Conservation (phyloP, 2,888 invertebrate species). For the Athalia circularis region DNA sequence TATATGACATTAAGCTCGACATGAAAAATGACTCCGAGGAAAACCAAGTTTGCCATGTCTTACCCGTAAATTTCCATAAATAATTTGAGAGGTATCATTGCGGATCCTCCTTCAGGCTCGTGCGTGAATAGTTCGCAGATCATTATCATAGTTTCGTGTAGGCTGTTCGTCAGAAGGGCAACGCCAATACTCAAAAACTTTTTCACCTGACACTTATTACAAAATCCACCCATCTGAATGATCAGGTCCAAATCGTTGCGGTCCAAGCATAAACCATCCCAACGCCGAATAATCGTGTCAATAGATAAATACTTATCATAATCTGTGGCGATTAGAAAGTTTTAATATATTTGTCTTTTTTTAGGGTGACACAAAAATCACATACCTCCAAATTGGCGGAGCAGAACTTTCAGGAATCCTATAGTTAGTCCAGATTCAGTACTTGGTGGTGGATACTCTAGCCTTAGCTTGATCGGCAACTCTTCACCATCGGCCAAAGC, state of each 20-base stretch:
- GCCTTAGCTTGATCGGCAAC: constrained; percentile 87
- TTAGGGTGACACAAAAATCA: not conserved
- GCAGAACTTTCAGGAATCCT: constrained; percentile 86
- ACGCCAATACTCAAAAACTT: constrained; percentile 86
- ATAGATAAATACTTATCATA: constrained; percentile 67
- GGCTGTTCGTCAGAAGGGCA: constrained; percentile 82
- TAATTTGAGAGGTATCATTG: constrained; percentile 81
- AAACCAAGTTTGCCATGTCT: constrained; percentile 23
- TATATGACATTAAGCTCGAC: not conserved
- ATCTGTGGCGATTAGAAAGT: constrained; percentile 56
- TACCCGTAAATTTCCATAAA: constrained; percentile 77
- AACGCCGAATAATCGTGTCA: constrained; percentile 75
- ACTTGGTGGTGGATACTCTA: constrained; percentile 84
- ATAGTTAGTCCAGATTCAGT: constrained; percentile 86
- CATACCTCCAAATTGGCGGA: constrained; percentile 81
- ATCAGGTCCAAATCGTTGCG: constrained; percentile 81
- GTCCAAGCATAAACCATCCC: constrained; percentile 82
- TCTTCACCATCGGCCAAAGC: constrained; percentile 85
- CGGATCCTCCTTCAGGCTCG: constrained; percentile 89
- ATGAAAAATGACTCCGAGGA: constrained; percentile 4
- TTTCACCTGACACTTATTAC: constrained; percentile 81
- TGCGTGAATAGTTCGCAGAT: constrained; percentile 88
- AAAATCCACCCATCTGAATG: constrained; percentile 83
- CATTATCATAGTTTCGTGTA: constrained; percentile 86
- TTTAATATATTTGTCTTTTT: constrained; percentile 8